phyloP scores from a whole-genome alignment of 2,888 invertebrate genomes.

The Orchesellides sinensis region DNA sequence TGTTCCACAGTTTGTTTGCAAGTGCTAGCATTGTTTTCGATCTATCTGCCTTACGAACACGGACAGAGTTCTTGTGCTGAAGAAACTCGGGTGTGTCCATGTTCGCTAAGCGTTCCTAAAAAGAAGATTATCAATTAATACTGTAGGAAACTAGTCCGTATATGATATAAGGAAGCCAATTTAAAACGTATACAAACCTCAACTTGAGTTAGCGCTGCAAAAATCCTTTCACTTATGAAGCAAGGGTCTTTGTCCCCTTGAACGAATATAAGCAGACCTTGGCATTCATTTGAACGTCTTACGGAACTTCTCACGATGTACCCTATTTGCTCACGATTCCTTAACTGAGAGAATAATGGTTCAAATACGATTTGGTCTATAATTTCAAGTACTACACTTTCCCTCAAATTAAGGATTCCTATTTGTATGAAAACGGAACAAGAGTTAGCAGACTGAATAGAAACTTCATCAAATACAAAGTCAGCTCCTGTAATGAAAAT shows the following conservation, averaged over 20 bases:
- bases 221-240: slow-evolving; percentile 23
- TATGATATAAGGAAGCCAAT: too few relatives aligned
- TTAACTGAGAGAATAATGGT: slow-evolving; percentile 92
- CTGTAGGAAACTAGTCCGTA: too few relatives aligned
- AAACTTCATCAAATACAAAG: slow-evolving; percentile 86
- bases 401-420: slow-evolving; percentile 84
- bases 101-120: too few relatives aligned
- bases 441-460: slow-evolving; percentile 91
- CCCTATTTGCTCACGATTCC: slow-evolving; percentile 95
- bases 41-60: slow-evolving; percentile 89
- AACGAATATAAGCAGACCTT: slow-evolving; percentile 88
- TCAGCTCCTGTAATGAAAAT: slow-evolving; percentile 80
- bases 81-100: slow-evolving; percentile 89
- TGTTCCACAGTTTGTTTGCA: slow-evolving; percentile 85
- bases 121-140: too few relatives aligned
- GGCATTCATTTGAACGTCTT: slow-evolving; percentile 88
- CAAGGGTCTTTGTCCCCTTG: slow-evolving; percentile 82
- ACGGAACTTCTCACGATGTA: slow-evolving; percentile 96
- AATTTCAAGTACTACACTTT: slow-evolving; percentile 89
- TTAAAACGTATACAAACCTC: slow-evolving; percentile 17
- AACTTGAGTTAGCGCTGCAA: neutral
- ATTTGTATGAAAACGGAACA: slow-evolving; percentile 93
- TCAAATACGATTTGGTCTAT: slow-evolving; percentile 92
- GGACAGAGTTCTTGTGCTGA: slow-evolving; percentile 89
- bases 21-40: slow-evolving; percentile 89